Evolutionary conservation across 2,888 invertebrate genomes (phyloP), one percentile per base, ranked within the genome.

Genomic region (Perizoma flavofasciatum): DNA sequence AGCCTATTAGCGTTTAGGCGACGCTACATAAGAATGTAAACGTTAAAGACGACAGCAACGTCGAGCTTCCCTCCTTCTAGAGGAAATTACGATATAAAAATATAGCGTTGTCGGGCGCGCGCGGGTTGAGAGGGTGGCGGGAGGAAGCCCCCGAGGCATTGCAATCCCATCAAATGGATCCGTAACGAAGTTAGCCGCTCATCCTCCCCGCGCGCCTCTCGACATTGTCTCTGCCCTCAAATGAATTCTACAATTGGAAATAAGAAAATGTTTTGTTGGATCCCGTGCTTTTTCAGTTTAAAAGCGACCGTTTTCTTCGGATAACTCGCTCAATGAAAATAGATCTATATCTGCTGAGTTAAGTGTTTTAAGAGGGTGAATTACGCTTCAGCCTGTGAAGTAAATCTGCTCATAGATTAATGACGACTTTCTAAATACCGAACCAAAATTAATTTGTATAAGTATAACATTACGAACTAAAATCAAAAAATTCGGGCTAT

Each of bases 91-190:
- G 89, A 92, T 92, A 92, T 92, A 91, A 91, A 92, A 92, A 91
- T 91, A 91, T 89, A 84, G 81, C 81, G 85, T 79, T 74, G 85
- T 70, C 79, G 82, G 81, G 81, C 67, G 77, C 69, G 76, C 72
- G 79, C 76, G 72, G 77, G 73, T 69, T 59, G 75, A 65, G 73
- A 69, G 52, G 73, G 76, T 39, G 68, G 70, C 72, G 67, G 73
- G 76, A 78, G 86, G 85, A 75, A 85, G 88, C 89, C 90, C 91
- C 91, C 86, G 88, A 89, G 91, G 91, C 91, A 91, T 92, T 92
- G 92, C 94, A 94, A 94, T 94, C 94, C 94, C 95, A 94, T 95
- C 95, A 95, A 95, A 95, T 95, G 95, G 95, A 95, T 95, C 93
- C 94, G 93, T 95, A 95, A 95, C 94, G 94, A 93, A 94, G 94